Evolutionary conservation across 2,888 invertebrate genomes (phyloP), one percentile per base, ranked within the genome.

Genomic region (Phoenoteleia sp.): DNA sequence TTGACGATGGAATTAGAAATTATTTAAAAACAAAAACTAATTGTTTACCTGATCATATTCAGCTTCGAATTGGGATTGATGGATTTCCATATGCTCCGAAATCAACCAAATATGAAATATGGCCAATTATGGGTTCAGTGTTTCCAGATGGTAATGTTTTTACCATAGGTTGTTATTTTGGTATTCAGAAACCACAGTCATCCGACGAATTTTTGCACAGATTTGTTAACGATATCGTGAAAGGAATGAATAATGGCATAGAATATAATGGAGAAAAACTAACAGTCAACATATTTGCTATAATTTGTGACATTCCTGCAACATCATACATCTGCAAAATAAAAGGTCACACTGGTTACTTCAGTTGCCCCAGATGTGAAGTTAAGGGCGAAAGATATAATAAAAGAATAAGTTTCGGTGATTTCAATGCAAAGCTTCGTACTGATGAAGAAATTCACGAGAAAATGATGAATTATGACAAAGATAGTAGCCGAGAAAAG

Each of bases 61-160:
- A 47, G 11, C 11, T 47, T 4, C 47, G 27, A 42, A 15, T 71
- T 0, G 71, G 71, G 15, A 56, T 56, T 39, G 75, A 81, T 25
- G 69, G 75, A 67, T 11, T 36, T 60, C 1, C 47, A 60, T 27
- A 23, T 75, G 9, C 54, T 52, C n/a, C 58, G 58, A 13, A 66
- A 56, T 21, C 19, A 29, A 47, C 47, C 1, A 1, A 19, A 11
- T 67, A 62, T 11, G 66, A 81, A 21, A 67, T 81, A 21, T 81
- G 75, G 69, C 69, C 67, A 13, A 66, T 81, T 66, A 25, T 74
- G 6, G 67, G 42, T 29, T 56, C 56, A 7, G 13, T 56, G 4
- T 42, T 19, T 27, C 56, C 71, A 13, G 23, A 42, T 56, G 17
- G 56, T 27, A 13, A 39, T 4, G 45, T 56, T 25, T 56, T 71